phyloP scores from a whole-genome alignment of 2,888 invertebrate genomes.

The Nemotelus pantherinus region DNA sequence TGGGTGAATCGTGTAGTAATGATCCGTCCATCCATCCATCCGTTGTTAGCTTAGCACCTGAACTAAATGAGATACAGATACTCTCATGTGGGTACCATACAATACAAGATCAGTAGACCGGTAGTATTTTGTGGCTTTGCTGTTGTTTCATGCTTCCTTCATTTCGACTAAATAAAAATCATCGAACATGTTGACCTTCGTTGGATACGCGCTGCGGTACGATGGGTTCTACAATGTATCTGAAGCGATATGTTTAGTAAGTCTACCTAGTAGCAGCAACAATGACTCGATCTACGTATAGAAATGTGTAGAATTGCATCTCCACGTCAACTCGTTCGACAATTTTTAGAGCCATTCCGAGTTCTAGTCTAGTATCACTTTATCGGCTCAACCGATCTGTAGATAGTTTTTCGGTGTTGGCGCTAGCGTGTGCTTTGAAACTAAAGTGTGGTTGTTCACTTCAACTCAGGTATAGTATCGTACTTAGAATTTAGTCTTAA shows the following conservation, averaged over 20 bases:
- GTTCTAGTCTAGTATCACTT: background rate
- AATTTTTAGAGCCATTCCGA: background rate
- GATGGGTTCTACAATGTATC: background rate
- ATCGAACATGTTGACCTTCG: constrained; percentile 28
- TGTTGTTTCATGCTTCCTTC: background rate
- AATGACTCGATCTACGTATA: no score
- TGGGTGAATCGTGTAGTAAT: no score
- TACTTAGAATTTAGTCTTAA: no score
- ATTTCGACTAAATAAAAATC: background rate
- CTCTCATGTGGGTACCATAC: no score
- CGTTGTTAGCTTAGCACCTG: no score
- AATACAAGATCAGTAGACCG: background rate
- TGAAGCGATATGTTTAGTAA: background rate
- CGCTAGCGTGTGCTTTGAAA: no score
- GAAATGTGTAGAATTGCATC: background rate
- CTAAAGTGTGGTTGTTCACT: no score
- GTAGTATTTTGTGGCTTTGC: background rate
- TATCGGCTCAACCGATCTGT: no score
- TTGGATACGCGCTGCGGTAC: background rate
- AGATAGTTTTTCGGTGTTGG: no score
- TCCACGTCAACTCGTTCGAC: background rate
- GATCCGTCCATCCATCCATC: no score
- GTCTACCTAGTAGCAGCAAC: background rate
- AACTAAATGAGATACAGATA: no score
- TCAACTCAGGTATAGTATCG: no score